These are phyloP conservation scores for Limnothrissa miodon DNA, from an alignment of 2,113 vertebrate species.

Conservation along the genomic window DNA sequence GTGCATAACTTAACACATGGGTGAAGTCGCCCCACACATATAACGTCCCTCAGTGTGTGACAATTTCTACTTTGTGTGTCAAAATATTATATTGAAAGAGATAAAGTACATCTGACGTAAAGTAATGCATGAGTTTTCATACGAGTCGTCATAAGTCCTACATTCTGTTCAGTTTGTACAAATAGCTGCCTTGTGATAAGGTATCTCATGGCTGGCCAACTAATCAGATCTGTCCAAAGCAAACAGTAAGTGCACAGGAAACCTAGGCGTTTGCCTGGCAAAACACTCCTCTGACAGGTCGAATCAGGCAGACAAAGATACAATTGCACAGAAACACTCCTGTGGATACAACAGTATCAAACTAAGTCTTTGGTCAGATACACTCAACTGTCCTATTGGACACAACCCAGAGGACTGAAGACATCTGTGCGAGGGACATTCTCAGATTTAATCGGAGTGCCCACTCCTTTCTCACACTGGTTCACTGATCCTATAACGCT, in stretches of 20 bases:
- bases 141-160: neutral
- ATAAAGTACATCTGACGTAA: neutral
- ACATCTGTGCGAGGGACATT: conserved; percentile 35
- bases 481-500: neutral
- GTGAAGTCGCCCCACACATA: neutral
- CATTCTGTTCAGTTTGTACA: neutral
- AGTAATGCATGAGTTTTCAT: neutral
- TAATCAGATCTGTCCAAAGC: neutral
- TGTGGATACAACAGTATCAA: conserved; percentile 37
- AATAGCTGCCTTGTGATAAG: neutral
- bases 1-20: conserved; percentile 9
- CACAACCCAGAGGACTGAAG: conserved; percentile 39
- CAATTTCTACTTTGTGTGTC: neutral
- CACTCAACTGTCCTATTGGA: conserved; percentile 39
- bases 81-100: neutral
- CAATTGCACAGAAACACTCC: neutral
- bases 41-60: neutral
- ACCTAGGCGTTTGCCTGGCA: neutral
- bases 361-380: neutral
- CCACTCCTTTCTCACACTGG: conserved; percentile 19
- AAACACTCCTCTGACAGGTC: neutral
- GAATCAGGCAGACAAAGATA: neutral
- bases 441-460: conserved; percentile 36
- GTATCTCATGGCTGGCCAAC: neutral
- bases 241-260: neutral